Base-by-base conservation (phyloP, 1,140 invertebrate genomes). In the Cataglyphis hispanica region DNA sequence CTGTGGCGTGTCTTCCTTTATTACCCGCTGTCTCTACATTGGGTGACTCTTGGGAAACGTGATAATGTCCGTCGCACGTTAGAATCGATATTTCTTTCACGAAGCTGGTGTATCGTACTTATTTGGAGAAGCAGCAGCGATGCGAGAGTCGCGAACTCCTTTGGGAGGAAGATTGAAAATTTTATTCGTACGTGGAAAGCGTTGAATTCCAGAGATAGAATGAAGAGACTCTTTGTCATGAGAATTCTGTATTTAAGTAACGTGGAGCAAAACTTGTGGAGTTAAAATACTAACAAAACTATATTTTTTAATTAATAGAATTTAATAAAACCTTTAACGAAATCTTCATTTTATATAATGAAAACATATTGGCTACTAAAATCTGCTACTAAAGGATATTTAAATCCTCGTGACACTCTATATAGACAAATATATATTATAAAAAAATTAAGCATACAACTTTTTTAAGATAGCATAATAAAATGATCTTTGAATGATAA, bases 11-110 rank as follows among this genome's bases (percentile, higher is more conserved):
- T 89, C 87, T 89, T 83, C 87, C 75, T 90, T 90, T 89, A 92
- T 91, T 87, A 92, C 80, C 89, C 77, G 53, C 53, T n/a, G 81
- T 72, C 74, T 91, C 85, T 72, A 27, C 37, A 8, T 85, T 81
- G 46, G 89, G 80, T 53, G 86, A 90, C 84, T 88, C 85, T 67
- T 86, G 85, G 70, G 87, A 89, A 85, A 74, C 63, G 76, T 63
- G 69, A 85, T 86, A 80, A 90, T 87, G 87, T 91, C 77, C 86
- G 86, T 91, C 86, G 85, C 84, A 60, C 64, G 80, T 91, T 84
- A 91, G 69, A 40, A 74, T 85, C 81, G 60, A 84, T 66, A 43
- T 70, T 53, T 46, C 27, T 83, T 84, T 78, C 46, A 27, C 46
- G 56, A 46, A 25, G 25, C 8, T 11, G 31, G 22, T 81, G 34